phyloP scores from a whole-genome alignment of 2,888 invertebrate species.

The Drosophila vallismaia region DNA sequence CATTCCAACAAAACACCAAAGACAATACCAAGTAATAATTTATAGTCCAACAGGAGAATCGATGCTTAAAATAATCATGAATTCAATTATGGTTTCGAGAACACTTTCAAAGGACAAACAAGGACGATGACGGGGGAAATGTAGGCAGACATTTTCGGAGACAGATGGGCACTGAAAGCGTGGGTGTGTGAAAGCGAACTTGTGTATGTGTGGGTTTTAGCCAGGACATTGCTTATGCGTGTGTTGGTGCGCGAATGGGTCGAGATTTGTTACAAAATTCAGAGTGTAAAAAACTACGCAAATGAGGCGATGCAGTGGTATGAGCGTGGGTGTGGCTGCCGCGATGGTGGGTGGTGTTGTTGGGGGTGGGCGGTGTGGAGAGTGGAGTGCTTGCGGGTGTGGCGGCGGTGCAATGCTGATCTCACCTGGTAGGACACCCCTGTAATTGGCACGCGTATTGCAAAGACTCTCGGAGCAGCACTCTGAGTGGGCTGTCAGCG shows the following conservation, averaged over 20 bases:
- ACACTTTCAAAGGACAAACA: slow-evolving; percentile 1
- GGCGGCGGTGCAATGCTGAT: slow-evolving; percentile 54
- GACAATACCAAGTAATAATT: neutral
- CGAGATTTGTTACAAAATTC: slow-evolving; percentile 36
- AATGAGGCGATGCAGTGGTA: slow-evolving; percentile 62
- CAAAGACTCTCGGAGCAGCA: slow-evolving; percentile 89
- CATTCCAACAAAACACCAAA: slow-evolving; percentile 8
- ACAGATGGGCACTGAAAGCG: slow-evolving; percentile 36
- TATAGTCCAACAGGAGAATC: neutral
- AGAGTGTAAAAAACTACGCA: slow-evolving; percentile 46
- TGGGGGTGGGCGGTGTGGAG: neutral
- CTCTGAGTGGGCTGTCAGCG: slow-evolving; percentile 75
- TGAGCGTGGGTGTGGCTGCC: slow-evolving; percentile 28
- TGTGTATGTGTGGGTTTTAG: slow-evolving; percentile 25
- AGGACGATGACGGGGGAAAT: slow-evolving; percentile 20
- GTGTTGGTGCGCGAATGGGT: slow-evolving; percentile 23
- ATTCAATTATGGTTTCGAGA: neutral
- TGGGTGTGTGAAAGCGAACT: slow-evolving; percentile 11
- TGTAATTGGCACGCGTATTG: slow-evolving; percentile 86
- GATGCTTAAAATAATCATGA: neutral
- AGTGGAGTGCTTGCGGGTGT: slow-evolving; percentile 8
- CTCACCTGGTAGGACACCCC: slow-evolving; percentile 83
- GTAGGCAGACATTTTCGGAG: slow-evolving; percentile 7
- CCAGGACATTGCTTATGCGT: slow-evolving; percentile 26
- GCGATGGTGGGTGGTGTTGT: slow-evolving; percentile 14